Percentiles rank a stretch among this genome's conserved stretches.
phyloP scores from a whole-genome alignment of 1,140 invertebrate species.

The Spodoptera litura region DNA sequence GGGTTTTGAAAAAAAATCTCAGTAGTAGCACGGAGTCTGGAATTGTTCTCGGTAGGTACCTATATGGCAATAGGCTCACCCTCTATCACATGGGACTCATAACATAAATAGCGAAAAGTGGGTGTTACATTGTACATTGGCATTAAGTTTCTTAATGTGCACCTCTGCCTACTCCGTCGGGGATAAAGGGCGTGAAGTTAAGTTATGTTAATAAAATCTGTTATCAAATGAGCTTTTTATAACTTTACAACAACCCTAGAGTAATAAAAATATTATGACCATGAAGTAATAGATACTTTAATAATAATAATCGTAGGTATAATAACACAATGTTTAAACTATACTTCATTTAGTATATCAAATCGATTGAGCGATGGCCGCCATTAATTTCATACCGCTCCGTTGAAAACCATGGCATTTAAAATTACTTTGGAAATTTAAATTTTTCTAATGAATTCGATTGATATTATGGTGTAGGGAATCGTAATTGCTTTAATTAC shows the following conservation, averaged over 20 bases:
- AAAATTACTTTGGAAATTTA: constrained; percentile 40
- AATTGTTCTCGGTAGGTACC: no score
- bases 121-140: no score
- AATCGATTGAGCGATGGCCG: constrained; percentile 29
- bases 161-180: no score
- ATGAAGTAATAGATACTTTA: constrained; percentile 16
- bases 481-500: constrained; percentile 40
- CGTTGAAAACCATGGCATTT: constrained; percentile 25
- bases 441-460: constrained; percentile 38
- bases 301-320: neutral
- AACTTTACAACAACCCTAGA: neutral
- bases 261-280: neutral
- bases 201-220: no score
- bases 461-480: constrained; percentile 28
- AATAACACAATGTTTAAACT: constrained; percentile 10
- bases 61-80: no score
- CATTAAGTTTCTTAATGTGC: no score
- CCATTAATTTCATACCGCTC: constrained; percentile 25
- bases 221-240: neutral
- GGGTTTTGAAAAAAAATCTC: no score
- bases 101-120: no score
- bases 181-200: no score
- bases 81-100: no score
- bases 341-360: neutral
- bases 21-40: no score